Conservation (phyloP, 1,140 invertebrate genomes). For the Delia radicum region DNA sequence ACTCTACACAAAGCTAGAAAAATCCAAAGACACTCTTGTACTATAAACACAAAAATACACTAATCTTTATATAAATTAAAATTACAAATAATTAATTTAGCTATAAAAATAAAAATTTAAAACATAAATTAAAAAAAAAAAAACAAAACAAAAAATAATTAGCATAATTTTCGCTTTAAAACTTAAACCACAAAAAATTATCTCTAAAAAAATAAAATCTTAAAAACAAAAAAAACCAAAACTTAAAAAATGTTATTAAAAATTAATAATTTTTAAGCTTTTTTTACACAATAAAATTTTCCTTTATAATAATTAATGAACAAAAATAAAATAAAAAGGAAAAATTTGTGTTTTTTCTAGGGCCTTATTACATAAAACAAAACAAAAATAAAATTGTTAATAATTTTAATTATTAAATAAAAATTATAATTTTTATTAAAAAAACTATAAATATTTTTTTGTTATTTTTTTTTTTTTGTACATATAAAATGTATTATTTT, state of each 20-base stretch:
- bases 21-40: constrained; percentile 49
- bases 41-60: constrained; percentile 31
- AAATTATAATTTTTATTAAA: neutral
- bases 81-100: constrained; percentile 1
- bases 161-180: constrained; percentile 7
- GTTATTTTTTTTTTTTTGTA: constrained; percentile 8
- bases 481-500: neutral
- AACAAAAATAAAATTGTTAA: constrained; percentile 13
- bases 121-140: neutral
- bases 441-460: constrained; percentile 14
- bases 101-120: neutral
- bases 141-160: constrained; percentile 6
- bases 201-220: neutral
- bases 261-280: constrained; percentile 25
- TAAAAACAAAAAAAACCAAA: constrained; percentile 6
- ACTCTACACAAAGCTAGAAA: constrained; percentile 48
- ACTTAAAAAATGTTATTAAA: constrained; percentile 10
- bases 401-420: neutral
- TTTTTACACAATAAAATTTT: neutral
- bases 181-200: neutral
- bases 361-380: constrained; percentile 28
- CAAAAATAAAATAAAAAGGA: neutral
- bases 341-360: constrained; percentile 25
- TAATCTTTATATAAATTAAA: constrained; percentile 1
- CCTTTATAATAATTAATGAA: neutral